Evolutionary conservation across 2,888 invertebrate genomes (phyloP), one percentile per base, ranked within the genome.

Genomic region (Stenodera caucasica): DNA sequence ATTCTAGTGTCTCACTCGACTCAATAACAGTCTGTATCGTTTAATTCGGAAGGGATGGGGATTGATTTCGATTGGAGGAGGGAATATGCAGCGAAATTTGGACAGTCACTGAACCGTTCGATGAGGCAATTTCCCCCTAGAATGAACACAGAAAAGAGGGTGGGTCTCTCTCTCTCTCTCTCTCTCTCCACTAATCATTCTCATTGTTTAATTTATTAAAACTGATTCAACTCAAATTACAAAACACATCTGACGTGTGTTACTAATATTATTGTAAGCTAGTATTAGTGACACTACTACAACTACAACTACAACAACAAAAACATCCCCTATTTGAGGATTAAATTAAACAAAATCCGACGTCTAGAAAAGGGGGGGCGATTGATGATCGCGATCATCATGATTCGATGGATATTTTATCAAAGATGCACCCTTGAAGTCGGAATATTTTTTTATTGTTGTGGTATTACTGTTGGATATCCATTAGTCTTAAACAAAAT

Each of bases 61-160:
- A n/a, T n/a, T n/a, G n/a, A n/a, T n/a, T n/a, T n/a, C n/a, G n/a
- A n/a, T n/a, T n/a, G n/a, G n/a, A n/a, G n/a, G n/a, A n/a, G n/a
- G n/a, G n/a, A n/a, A n/a, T n/a, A n/a, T n/a, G n/a, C n/a, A n/a
- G n/a, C n/a, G n/a, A n/a, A n/a, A 75, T 77, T 77, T 76, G 74
- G 74, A 75, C 74, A 73, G 77, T 77, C 75, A 76, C 69, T 76
- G 75, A 74, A 76, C 71, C 78, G 76, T 75, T 76, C 74, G 76
- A 77, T 76, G 72, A 74, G 75, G 45, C 76, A 78, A 77, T 77
- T 77, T 76, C 73, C 74, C 75, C 68, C 71, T 75, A 75, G 69
- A 71, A 70, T 76, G 77, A 70, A 73, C 76, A 77, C 72, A 59
- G 68, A 67, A 71, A 21, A n/a, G 2, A 45, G 68, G 73, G 72